These are phyloP conservation scores for Australoheros facetus DNA, from an alignment of 2,797 vertebrate genomes.

Conservation along the genomic window DNA sequence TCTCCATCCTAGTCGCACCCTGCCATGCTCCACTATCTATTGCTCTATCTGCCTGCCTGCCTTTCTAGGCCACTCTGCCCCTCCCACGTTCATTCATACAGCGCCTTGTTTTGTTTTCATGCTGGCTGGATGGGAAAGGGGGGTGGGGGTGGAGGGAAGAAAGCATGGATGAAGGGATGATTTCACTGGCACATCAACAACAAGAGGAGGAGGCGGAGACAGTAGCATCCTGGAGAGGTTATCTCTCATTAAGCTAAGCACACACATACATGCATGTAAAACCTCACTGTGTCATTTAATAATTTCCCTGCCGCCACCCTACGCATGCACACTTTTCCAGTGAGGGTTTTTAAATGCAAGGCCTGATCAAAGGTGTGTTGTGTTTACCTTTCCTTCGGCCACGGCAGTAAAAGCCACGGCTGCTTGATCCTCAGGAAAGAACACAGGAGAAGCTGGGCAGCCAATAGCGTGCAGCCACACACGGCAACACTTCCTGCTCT, in stretches of 20 bases:
- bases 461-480: conserved; percentile 72
- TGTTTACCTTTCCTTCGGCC: conserved; percentile 77
- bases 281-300: conserved; percentile 52
- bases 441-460: conserved; percentile 62
- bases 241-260: conserved; percentile 61
- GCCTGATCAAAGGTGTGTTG: conserved; percentile 75
- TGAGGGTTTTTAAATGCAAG: conserved; percentile 62
- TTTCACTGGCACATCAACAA: conserved; percentile 64
- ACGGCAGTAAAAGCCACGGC: conserved; percentile 62
- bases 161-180: conserved; percentile 55
- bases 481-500: conserved; percentile 76
- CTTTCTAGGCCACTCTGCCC: conserved; percentile 75
- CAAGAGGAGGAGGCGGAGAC: conserved; percentile 44
- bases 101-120: conserved; percentile 78
- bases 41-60: conserved; percentile 65
- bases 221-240: conserved; percentile 61
- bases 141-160: conserved; percentile 30
- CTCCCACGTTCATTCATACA: conserved; percentile 83
- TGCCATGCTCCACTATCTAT: conserved; percentile 69
- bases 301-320: conserved; percentile 15
- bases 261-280: conserved; percentile 40
- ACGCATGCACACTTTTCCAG: conserved; percentile 36
- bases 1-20: conserved; percentile 60
- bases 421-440: conserved; percentile 64
- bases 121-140: conserved; percentile 25